These are phyloP conservation scores for Perca schrenkii DNA, from an alignment of 2,113 vertebrate genomes.

Conservation along the genomic window DNA sequence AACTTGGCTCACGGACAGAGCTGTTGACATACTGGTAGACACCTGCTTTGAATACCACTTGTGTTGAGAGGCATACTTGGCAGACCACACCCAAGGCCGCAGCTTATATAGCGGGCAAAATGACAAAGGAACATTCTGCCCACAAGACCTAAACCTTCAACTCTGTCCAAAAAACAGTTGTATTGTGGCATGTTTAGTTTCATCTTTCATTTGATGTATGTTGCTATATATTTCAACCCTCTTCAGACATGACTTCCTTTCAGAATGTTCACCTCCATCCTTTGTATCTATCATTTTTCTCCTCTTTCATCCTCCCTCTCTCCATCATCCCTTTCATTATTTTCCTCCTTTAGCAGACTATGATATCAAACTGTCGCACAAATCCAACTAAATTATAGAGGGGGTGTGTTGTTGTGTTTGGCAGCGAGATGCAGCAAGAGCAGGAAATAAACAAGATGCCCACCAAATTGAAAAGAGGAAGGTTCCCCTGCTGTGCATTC, in stretches of 20 bases:
- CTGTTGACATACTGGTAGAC: conserved; percentile 57
- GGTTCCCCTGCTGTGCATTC: conserved; percentile 79
- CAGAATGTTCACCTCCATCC: conserved; percentile 23
- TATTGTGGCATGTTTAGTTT: conserved; percentile 6
- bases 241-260: conserved; percentile 14
- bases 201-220: conserved; percentile 12
- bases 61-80: conserved; percentile 60
- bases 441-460: conserved; percentile 77
- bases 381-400: conserved; percentile 64
- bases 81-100: conserved; percentile 43
- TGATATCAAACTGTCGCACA: conserved; percentile 60
- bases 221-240: conserved; percentile 15
- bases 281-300: conserved; percentile 14
- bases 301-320: not conserved
- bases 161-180: conserved; percentile 3
- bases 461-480: conserved; percentile 70
- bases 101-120: conserved; percentile 20
- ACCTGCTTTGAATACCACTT: conserved; percentile 64
- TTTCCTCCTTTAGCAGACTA: conserved; percentile 44
- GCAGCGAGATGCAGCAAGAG: conserved; percentile 53
- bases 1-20: conserved; percentile 34
- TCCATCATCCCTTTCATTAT: conserved; percentile 15
- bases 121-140: conserved; percentile 34
- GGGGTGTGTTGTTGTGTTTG: conserved; percentile 42
- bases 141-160: conserved; percentile 36